phyloP scores from a whole-genome alignment of 2,113 vertebrate genomes.

The Corynorhinus townsendii region DNA sequence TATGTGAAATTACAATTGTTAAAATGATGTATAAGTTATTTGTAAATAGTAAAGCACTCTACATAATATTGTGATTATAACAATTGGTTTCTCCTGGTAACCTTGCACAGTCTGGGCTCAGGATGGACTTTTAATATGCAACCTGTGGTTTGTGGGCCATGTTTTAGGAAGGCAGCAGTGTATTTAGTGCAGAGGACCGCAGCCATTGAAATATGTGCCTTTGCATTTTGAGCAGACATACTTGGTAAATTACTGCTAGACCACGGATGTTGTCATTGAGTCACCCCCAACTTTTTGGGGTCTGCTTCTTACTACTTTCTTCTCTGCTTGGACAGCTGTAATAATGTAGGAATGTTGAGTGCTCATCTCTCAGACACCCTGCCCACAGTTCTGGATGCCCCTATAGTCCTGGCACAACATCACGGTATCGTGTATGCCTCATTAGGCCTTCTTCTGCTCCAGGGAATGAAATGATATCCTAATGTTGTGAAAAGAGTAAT shows the following conservation, averaged over 20 bases:
- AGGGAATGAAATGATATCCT: neutral
- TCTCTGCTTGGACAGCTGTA: neutral
- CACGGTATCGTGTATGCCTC: neutral
- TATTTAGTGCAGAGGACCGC: conserved; percentile 32
- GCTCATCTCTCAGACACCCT: conserved; percentile 15
- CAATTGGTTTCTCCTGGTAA: conserved; percentile 1
- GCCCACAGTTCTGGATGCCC: neutral
- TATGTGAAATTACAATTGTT: neutral
- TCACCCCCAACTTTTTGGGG: conserved; percentile 31
- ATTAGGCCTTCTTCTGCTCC: conserved; percentile 39
- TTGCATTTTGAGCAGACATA: conserved; percentile 52
- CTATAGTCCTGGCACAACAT: neutral
- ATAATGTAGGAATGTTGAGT: neutral
- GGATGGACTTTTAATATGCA: conserved; percentile 35
- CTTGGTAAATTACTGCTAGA: conserved; percentile 51
- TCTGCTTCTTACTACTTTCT: neutral
- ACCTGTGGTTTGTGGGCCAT: conserved; percentile 57
- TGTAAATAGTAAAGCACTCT: conserved; percentile 11
- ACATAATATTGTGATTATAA: conserved; percentile 5
- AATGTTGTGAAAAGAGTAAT: neutral
- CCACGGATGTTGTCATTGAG: conserved; percentile 29
- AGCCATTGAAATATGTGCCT: conserved; percentile 32
- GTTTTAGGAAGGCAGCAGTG: conserved; percentile 54
- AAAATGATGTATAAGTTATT: neutral
- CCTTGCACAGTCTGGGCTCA: conserved; percentile 14